Evolutionary conservation across 2,113 vertebrate genomes (phyloP).

Genomic region (Crypturellus undulatus): DNA sequence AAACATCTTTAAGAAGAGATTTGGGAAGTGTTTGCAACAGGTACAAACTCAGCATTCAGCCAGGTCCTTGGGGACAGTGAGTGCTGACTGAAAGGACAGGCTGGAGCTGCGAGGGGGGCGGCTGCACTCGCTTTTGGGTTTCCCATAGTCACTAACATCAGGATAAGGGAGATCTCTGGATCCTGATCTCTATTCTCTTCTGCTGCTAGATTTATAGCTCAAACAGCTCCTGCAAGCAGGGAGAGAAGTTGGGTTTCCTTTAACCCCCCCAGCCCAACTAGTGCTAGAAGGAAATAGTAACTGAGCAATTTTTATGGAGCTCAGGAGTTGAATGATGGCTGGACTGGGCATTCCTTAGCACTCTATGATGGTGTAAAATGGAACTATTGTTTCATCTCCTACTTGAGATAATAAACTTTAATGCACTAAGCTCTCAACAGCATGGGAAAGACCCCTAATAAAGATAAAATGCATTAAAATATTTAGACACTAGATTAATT

Average conservation of each 20-base stretch:
- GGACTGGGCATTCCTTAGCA: fast-evolving
- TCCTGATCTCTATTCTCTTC: fast-evolving
- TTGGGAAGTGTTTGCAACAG: neutral
- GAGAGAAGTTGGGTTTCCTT: neutral
- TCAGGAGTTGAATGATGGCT: neutral
- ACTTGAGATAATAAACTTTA: neutral
- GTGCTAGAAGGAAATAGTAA: neutral
- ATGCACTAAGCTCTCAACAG: neutral
- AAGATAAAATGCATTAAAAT: neutral
- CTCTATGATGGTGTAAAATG: no score
- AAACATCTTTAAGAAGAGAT: neutral
- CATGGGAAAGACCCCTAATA: no score
- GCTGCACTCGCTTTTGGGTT: neutral
- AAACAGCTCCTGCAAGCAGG: neutral
- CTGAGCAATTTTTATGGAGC: neutral
- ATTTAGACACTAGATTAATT: neutral
- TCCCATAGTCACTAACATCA: fast-evolving
- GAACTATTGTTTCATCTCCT: neutral
- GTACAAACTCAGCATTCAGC: neutral
- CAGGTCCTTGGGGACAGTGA: neutral
- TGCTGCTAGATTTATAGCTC: fast-evolving
- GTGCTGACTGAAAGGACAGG: no score
- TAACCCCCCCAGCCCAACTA: neutral
- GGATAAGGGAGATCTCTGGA: neutral
- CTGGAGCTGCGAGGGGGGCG: fast-evolving